Evolutionary conservation across 1,140 invertebrate species (phyloP).

Genomic region (Drosophila sucinea): DNA sequence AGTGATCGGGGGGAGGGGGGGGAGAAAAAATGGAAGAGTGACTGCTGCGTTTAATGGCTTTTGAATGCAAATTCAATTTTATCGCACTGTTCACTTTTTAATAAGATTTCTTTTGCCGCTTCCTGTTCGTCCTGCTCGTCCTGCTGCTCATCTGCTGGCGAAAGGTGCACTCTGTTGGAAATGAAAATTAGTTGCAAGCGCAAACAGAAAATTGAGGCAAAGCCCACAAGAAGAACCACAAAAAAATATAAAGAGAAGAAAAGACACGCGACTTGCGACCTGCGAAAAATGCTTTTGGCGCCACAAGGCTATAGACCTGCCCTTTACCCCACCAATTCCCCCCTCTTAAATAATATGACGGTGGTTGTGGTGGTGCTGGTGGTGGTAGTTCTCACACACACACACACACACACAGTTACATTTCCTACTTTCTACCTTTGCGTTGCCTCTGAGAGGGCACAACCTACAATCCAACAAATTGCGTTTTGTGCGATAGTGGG

Average conservation of each 20-base stretch:
- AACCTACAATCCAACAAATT: slow-evolving; percentile 82
- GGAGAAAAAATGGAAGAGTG: slow-evolving; percentile 45
- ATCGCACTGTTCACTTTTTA: slow-evolving; percentile 83
- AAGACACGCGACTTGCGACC: slow-evolving; percentile 78
- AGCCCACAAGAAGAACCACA: slow-evolving; percentile 35
- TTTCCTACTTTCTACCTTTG: slow-evolving; percentile 58
- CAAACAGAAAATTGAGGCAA: slow-evolving; percentile 19
- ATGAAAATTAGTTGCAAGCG: slow-evolving; percentile 81
- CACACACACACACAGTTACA: slow-evolving; percentile 7
- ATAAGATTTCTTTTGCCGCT: slow-evolving; percentile 72
- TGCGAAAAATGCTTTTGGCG: slow-evolving; percentile 62
- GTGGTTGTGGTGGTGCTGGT: no score
- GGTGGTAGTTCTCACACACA: slow-evolving; percentile 60
- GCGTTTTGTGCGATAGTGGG: slow-evolving; percentile 80
- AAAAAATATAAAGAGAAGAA: slow-evolving; percentile 51
- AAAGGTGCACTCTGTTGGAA: slow-evolving; percentile 78
- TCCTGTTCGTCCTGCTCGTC: not conserved
- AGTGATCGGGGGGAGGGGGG: slow-evolving; percentile 2
- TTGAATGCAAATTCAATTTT: slow-evolving; percentile 83
- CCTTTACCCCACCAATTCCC: slow-evolving; percentile 26
- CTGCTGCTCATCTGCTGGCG: slow-evolving; percentile 28
- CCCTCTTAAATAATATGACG: slow-evolving; percentile 9
- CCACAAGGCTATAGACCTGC: slow-evolving; percentile 61
- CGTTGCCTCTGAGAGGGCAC: slow-evolving; percentile 68
- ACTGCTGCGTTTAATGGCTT: slow-evolving; percentile 83